Evolutionary conservation across 2,888 invertebrate species (phyloP).

Genomic region (Dryadula phaetusa): DNA sequence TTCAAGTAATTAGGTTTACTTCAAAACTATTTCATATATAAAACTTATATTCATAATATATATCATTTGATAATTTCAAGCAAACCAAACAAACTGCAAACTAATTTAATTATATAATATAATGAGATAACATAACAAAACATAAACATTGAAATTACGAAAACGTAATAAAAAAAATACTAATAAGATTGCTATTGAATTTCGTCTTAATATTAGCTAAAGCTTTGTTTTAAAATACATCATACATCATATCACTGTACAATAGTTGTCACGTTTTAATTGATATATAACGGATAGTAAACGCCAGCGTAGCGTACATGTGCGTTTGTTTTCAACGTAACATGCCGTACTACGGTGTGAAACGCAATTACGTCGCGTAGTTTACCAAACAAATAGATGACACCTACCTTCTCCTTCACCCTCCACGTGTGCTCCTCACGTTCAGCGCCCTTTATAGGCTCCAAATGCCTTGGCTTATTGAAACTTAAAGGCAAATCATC

Average conservation of each 20-base stretch:
- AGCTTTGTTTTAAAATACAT: not conserved
- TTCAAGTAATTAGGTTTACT: not conserved
- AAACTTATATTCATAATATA: not conserved
- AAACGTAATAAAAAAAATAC: not conserved
- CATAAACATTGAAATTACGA: slow-evolving; percentile 9
- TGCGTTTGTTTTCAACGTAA: slow-evolving; percentile 74
- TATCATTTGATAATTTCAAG: not conserved
- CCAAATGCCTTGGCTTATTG: slow-evolving; percentile 86
- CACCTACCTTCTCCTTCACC: slow-evolving; percentile 93
- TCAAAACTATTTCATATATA: not conserved
- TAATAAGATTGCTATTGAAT: slow-evolving; percentile 9
- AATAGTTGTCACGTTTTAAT: not conserved
- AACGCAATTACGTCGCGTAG: slow-evolving; percentile 58
- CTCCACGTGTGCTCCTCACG: slow-evolving; percentile 95
- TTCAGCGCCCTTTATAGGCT: slow-evolving; percentile 75
- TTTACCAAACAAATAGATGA: slow-evolving; percentile 44
- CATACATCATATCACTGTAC: not conserved
- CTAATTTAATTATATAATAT: not conserved
- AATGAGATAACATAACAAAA: slow-evolving; percentile 8
- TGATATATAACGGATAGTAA: slow-evolving; percentile 4
- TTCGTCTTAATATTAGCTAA: not conserved
- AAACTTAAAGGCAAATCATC: slow-evolving; percentile 90
- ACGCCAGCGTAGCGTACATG: slow-evolving; percentile 55
- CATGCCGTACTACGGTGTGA: slow-evolving; percentile 43
- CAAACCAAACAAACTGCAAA: not conserved